Percentiles rank a stretch among this genome's conserved stretches.
Conservation (phyloP, 1,140 invertebrate genomes). For the Atta cephalotes region DNA sequence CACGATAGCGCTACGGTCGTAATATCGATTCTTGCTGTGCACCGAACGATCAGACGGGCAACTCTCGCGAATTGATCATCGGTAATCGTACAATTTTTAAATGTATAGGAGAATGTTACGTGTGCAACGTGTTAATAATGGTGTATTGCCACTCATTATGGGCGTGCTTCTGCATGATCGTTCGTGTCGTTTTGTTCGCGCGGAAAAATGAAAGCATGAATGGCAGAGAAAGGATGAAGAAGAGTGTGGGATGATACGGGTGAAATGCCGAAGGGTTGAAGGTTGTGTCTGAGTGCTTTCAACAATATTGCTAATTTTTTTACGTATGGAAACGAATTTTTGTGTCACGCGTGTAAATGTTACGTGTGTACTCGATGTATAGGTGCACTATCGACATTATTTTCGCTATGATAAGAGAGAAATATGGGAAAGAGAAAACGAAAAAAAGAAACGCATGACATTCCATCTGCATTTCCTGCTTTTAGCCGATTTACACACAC, state of each 20-base stretch:
- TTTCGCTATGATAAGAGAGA: slow-evolving; percentile 63
- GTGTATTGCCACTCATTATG: slow-evolving; percentile 70
- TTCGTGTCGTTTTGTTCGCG: slow-evolving; percentile 66
- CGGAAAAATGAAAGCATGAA: not conserved
- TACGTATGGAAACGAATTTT: slow-evolving; percentile 12
- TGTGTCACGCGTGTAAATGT: slow-evolving; percentile 49
- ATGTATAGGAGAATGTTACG: slow-evolving; percentile 70
- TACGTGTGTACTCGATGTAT: slow-evolving; percentile 70
- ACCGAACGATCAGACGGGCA: slow-evolving; percentile 26
- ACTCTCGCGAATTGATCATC: slow-evolving; percentile 37
- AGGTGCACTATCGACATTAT: slow-evolving; percentile 69
- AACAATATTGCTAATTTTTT: slow-evolving; percentile 62
- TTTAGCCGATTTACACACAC: not conserved
- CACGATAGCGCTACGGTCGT: slow-evolving; percentile 51
- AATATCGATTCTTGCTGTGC: slow-evolving; percentile 51
- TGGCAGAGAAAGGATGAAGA: slow-evolving; percentile 23
- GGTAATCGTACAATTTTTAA: slow-evolving; percentile 73
- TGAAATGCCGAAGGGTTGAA: not conserved
- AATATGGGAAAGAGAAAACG: not conserved
- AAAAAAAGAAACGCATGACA: slow-evolving; percentile 44
- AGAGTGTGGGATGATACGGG: not conserved
- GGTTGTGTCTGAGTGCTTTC: slow-evolving; percentile 66
- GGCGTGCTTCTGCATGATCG: slow-evolving; percentile 74
- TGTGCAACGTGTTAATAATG: slow-evolving; percentile 70
- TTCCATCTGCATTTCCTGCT: slow-evolving; percentile 66